Base-by-base conservation (phyloP, 2,888 invertebrate genomes). In the Ornithoptera alexandrae region DNA sequence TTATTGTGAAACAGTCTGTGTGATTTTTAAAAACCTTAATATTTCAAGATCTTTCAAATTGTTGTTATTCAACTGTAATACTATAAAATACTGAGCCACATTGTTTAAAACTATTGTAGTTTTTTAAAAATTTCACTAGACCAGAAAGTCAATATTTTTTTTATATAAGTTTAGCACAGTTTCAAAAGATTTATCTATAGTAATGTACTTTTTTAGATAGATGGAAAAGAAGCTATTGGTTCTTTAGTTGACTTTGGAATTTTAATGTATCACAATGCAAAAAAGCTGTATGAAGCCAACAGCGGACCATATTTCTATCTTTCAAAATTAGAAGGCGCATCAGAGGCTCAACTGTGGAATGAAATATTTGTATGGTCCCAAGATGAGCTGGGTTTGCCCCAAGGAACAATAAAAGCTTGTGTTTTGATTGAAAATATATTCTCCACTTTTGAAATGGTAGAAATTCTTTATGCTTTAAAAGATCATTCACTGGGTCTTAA, bases 401-500 rank as follows among this genome's bases (percentile, higher is more conserved):
- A 87, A 60, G 94, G 95, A 42, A 94, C 94, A 0, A 94, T 95
- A 73, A 95, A 95, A 83, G 95, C 95, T 1, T 95, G 95, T 76
- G 95, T 96, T 30, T 85, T 96, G 53, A 95, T 96, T 71, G 96
- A 96, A 83, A 96, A 95, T 78, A 93, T 96, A 71, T 81, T 95
- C 17, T 94, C 95, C 0, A 89, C 93, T 4, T 96, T 95, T 87
- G 94, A 95, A 84, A 90, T 95, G 87, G 95, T 96, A 63, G 94
- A 95, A 79, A 96, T 96, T 72, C 87, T 96, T 68, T 95, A 92
- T 81, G 94, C 94, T 18, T 81, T 96, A 57, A 93, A 86, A 74
- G 94, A 95, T 68, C 95, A 95, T 83, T 95, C 95, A 0, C 83
- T 95, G 56, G 96, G 96, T 3, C 88, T 96, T 2, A 96, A 96